A percentile compares a stretch with the other conserved stretches of the same genome.
Conservation (phyloP, 2,113 vertebrate species). For the Albula goreensis region DNA sequence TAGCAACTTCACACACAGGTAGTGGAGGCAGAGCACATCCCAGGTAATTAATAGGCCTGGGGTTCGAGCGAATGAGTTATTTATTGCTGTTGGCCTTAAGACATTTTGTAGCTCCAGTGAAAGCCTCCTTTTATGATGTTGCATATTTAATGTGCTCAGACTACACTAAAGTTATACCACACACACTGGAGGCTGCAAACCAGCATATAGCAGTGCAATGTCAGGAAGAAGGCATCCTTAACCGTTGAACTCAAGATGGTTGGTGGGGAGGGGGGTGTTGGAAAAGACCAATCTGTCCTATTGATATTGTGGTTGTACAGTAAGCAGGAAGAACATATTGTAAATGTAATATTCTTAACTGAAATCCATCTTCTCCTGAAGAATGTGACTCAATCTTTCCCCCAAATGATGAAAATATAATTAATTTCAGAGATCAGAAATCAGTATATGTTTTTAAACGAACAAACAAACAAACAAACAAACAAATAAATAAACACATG, state of each 20-base stretch:
- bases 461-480: no score
- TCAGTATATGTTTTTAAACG: no score
- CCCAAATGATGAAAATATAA: no score
- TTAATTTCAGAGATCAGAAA: no score
- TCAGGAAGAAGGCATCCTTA: not conserved
- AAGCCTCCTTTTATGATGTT: slow-evolving; percentile 27
- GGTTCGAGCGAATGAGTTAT: slow-evolving; percentile 60
- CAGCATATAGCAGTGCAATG: not conserved
- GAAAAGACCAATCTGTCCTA: not conserved
- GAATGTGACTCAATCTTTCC: no score
- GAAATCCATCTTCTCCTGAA: not conserved
- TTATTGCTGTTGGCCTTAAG: slow-evolving; percentile 61
- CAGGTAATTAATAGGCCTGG: slow-evolving; percentile 69
- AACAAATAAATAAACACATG: no score
- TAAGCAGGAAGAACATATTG: not conserved
- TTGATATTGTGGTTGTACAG: not conserved
- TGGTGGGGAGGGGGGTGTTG: not conserved
- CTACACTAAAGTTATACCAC: not conserved
- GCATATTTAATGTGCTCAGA: slow-evolving; percentile 44
- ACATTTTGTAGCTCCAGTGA: slow-evolving; percentile 53
- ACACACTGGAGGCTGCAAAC: not conserved
- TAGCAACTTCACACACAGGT: slow-evolving; percentile 70
- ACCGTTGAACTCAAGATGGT: not conserved
- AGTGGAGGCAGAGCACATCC: slow-evolving; percentile 53
- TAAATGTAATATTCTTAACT: not conserved